These are phyloP conservation scores for Lithophane ornitopus DNA, from an alignment of 2,888 invertebrate species.

Conservation along the genomic window DNA sequence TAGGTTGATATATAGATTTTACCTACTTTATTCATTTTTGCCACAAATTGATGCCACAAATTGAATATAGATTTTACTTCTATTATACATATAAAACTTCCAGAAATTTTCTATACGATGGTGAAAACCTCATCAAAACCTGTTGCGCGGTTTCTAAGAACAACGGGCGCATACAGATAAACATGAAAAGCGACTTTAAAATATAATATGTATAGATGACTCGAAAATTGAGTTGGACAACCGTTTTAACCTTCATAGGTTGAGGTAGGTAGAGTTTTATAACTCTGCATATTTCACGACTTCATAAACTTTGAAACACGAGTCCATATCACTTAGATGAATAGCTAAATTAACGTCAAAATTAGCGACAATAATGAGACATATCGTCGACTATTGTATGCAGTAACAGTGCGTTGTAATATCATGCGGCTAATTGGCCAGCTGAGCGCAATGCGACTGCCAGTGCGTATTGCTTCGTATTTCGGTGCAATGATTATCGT, in stretches of 20 bases:
- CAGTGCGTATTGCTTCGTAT: not conserved
- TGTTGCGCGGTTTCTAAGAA: too few species aligned
- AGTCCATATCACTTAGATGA: not conserved
- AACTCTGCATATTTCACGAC: not conserved
- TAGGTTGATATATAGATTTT: too few species aligned
- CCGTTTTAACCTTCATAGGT: not conserved
- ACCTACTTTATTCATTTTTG: too few species aligned
- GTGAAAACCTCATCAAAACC: too few species aligned
- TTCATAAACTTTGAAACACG: not conserved
- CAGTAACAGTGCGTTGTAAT: conserved; percentile 17
- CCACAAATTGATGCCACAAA: too few species aligned
- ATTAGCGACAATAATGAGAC: conserved; percentile 26
- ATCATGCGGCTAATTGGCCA: conserved; percentile 43
- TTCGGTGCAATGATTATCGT: not conserved
- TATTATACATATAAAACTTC: too few species aligned
- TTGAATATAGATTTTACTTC: too few species aligned
- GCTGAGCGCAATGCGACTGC: conserved; percentile 31
- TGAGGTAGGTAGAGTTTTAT: too few species aligned
- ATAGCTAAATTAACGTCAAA: conserved; percentile 29
- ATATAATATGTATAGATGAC: not conserved
- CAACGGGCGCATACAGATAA: too few species aligned
- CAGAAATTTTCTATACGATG: too few species aligned
- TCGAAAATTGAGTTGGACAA: not conserved
- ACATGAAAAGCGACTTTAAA: too few species aligned
- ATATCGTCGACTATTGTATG: conserved; percentile 12